Conservation (phyloP, 1,140 invertebrate species). For the Lysiphlebus fabarum region DNA sequence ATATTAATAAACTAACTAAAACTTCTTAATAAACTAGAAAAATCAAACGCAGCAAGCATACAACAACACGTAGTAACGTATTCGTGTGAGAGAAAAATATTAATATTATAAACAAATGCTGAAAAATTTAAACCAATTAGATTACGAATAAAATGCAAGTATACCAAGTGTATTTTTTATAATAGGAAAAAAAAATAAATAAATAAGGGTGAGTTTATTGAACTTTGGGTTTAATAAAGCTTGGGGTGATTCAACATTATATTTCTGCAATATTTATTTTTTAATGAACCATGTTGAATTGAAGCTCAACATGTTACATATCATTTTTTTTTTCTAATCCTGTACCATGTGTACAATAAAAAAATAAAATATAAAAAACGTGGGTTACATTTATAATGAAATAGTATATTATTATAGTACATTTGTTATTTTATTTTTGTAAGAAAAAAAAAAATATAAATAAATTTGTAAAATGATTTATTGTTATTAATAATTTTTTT, state of each 20-base stretch:
- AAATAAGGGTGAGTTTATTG: no score
- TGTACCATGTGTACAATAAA: neutral
- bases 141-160: no score
- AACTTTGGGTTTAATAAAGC: conserved; percentile 6
- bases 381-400: conserved; percentile 10
- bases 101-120: no score
- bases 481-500: neutral
- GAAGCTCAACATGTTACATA: conserved; percentile 10
- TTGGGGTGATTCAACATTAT: neutral
- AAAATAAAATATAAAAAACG: conserved; percentile 5
- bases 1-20: no score
- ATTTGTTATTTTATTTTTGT: neutral
- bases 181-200: no score
- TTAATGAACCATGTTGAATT: conserved; percentile 19
- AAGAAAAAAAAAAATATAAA: neutral
- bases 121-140: no score
- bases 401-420: neutral
- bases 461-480: neutral
- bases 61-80: no score
- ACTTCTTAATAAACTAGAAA: no score
- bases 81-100: no score
- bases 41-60: no score
- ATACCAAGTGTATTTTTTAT: no score
- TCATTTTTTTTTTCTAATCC: neutral
- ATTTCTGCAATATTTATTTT: neutral